Evolutionary conservation across 2,888 invertebrate genomes (phyloP), one percentile per base, ranked within the genome.

Genomic region (Nysson spinosus): DNA sequence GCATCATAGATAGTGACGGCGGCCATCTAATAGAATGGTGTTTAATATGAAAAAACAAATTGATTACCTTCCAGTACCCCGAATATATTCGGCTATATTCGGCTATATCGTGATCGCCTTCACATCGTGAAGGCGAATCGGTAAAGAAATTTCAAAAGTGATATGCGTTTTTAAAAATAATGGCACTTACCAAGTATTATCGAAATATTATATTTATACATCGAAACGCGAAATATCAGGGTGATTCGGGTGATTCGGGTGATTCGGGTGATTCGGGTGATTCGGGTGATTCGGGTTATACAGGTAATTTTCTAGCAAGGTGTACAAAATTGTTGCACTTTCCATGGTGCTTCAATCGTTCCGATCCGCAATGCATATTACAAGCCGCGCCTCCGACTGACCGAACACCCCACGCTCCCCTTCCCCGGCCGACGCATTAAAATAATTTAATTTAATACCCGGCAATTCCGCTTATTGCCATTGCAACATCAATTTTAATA

Each of bases 391-490:
- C 70, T 75, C 54, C 64, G 65, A 69, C 40, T 28, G 73, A 60
- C 52, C 62, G 60, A 52, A 56, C 63, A 43, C 20, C 40, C 58
- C 46, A 55, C 51, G 50, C 50, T 32, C 20, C 24, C 44, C 55
- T 49, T 39, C 50, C 54, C 54, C 42, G 51, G 49, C 63, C 62
- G 66, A 63, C 42, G 69, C 77, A 77, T 81, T 80, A 81, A 79
- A 81, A 81, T 81, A 78, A 82, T 83, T 81, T 77, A 82, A 83
- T 81, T 81, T 81, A 82, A 83, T 83, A 79, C 78, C 78, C 78
- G 69, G 76, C 78, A 77, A 82, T 82, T 79, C 76, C 68, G 72
- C 79, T 79, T 75, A 77, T 79, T 75, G 77, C 78, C 75, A 77
- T 79, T 80, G 77, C 72, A 78, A 75, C 77, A 79, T 82, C 78